A percentile compares a stretch with the other conserved stretches of the same genome.
Conservation (phyloP, 2,888 invertebrate species). For the Rugalucina vietnamica region DNA sequence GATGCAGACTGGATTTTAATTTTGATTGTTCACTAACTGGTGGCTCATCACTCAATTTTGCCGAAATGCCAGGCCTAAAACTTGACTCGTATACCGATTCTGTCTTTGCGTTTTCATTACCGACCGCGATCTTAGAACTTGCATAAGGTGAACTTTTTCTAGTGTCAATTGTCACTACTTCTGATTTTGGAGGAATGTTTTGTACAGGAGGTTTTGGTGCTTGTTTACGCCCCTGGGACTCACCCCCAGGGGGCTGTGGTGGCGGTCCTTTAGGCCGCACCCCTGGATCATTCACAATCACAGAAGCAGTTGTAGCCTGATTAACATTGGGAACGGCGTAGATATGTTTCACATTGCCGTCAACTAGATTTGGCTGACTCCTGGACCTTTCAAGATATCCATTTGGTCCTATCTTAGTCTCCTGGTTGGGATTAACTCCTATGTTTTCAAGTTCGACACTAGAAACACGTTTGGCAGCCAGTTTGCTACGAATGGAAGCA, state of each 20-base stretch:
- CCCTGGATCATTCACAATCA: constrained; percentile 1
- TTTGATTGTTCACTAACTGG: constrained; percentile 85
- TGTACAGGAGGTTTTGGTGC: constrained; percentile 72
- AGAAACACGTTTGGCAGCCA: constrained; percentile 78
- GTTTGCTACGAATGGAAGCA: constrained; percentile 95
- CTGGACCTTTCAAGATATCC: constrained; percentile 72
- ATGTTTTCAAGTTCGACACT: constrained; percentile 74
- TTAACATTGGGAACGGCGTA: constrained; percentile 49
- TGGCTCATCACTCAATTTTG: constrained; percentile 95
- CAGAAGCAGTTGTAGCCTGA: constrained; percentile 27
- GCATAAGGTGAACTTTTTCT: constrained; percentile 71
- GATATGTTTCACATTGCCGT: constrained; percentile 40
- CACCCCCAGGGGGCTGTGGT: constrained; percentile 69
- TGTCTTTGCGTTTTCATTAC: constrained; percentile 44
- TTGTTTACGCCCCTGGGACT: constrained; percentile 64
- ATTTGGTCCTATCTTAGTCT: constrained; percentile 47
- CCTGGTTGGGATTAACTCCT: constrained; percentile 42
- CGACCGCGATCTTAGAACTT: constrained; percentile 62
- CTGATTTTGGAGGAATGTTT: constrained; percentile 65
- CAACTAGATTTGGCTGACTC: constrained; percentile 76
- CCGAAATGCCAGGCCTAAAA: constrained; percentile 94
- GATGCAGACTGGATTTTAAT: constrained; percentile 57
- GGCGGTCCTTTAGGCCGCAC: constrained; percentile 61
- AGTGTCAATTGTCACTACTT: constrained; percentile 74
- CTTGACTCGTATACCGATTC: constrained; percentile 87